phyloP scores from a whole-genome alignment of 2,888 invertebrate genomes.

The Lordiphosa fenestrarum region DNA sequence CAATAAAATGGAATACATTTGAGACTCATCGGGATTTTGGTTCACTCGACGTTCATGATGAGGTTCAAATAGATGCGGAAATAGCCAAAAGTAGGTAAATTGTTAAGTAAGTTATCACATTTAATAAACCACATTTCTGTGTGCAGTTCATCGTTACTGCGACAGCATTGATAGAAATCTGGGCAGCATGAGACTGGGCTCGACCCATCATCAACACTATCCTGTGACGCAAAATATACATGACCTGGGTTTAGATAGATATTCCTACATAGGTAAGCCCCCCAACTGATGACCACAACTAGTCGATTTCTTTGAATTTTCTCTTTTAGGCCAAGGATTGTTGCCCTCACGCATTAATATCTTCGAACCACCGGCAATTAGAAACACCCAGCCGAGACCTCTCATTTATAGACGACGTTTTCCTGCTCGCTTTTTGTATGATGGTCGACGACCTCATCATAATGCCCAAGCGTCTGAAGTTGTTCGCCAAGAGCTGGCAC shows the following conservation, averaged over 20 bases:
- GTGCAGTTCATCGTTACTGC: slow-evolving; percentile 25
- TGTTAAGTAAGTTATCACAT: neutral
- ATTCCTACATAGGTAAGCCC: neutral
- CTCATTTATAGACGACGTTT: too few species aligned
- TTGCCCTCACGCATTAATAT: neutral
- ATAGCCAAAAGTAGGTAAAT: neutral
- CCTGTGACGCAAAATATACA: neutral
- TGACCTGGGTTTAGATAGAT: neutral
- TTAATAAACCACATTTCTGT: neutral
- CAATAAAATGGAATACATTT: neutral
- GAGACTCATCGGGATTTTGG: neutral
- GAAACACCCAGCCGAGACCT: neutral
- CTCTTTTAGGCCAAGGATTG: neutral
- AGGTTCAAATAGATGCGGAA: neutral
- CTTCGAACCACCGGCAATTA: neutral
- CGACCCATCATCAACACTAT: neutral
- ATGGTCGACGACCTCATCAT: neutral
- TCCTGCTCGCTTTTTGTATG: too few species aligned
- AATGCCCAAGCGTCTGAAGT: neutral
- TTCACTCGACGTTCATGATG: too few species aligned
- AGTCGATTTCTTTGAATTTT: too few species aligned
- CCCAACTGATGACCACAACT: too few species aligned
- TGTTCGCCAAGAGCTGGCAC: neutral
- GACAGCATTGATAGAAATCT: slow-evolving; percentile 10
- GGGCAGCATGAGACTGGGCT: neutral